phyloP scores from a whole-genome alignment of 2,797 vertebrate species.

The Manis javanica region DNA sequence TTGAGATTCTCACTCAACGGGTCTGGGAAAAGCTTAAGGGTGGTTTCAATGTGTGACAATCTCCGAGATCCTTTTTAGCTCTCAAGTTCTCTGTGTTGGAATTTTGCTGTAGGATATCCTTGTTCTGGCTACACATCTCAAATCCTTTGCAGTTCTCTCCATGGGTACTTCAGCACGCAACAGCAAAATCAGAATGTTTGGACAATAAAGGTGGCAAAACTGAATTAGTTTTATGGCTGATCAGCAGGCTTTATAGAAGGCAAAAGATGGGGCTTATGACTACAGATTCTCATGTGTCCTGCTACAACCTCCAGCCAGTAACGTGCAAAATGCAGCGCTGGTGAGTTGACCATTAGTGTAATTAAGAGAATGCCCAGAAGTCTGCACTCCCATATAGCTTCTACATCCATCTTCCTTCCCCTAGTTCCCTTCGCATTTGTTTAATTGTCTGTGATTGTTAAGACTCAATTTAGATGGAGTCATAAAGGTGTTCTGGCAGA shows the following conservation, averaged over 20 bases:
- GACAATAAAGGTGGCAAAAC: not conserved
- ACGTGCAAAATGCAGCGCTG: not conserved
- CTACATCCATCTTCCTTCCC: not conserved
- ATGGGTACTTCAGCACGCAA: not conserved
- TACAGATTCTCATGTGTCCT: not conserved
- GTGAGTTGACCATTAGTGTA: not conserved
- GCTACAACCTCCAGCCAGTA: not conserved
- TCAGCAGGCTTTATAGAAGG: not conserved
- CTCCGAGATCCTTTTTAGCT: not conserved
- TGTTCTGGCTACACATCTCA: not conserved
- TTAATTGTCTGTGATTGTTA: slow-evolving; percentile 14
- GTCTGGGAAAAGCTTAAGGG: not conserved
- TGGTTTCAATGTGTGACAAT: not conserved
- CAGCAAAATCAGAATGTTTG: not conserved
- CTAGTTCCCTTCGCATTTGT: not conserved
- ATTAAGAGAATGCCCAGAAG: not conserved
- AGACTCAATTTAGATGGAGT: not conserved
- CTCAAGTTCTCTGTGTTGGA: not conserved
- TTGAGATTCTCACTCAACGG: not conserved
- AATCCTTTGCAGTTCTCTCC: not conserved
- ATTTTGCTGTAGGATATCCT: not conserved
- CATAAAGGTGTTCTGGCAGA: not conserved
- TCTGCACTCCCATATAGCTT: not conserved
- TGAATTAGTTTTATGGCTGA: not conserved
- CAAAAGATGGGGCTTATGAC: not conserved